Percentiles rank a stretch among this genome's conserved stretches.
Evolutionary conservation across 2,113 vertebrate species (phyloP).

Genomic region (Piaya cayana): DNA sequence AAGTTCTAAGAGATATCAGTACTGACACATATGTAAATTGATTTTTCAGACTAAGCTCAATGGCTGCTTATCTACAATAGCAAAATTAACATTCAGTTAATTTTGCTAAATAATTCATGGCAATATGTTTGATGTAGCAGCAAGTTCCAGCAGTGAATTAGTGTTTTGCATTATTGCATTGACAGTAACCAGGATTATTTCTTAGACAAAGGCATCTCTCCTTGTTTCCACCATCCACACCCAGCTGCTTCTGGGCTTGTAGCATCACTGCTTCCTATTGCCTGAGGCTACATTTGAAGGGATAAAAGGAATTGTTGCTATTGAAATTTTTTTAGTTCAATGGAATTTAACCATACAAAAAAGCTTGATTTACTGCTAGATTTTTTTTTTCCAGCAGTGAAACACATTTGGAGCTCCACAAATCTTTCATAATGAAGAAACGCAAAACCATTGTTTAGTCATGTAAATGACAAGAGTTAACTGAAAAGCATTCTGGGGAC

Average conservation of each 20-base stretch:
- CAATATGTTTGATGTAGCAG: neutral
- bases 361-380: neutral
- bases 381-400: neutral
- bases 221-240: neutral
- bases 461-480: slow-evolving; percentile 50
- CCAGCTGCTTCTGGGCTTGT: neutral
- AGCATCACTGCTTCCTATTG: neutral
- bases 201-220: neutral
- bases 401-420: neutral
- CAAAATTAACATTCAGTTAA: slow-evolving; percentile 56
- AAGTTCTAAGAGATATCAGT: neutral
- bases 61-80: slow-evolving; percentile 19
- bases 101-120: slow-evolving; percentile 58
- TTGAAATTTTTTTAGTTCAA: neutral
- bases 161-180: neutral
- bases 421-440: slow-evolving; percentile 12
- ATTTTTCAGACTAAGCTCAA: slow-evolving; percentile 29
- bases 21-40: neutral
- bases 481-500: slow-evolving; percentile 1
- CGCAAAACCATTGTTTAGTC: slow-evolving; percentile 44
- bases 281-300: neutral
- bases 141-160: neutral
- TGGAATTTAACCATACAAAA: neutral
- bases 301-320: neutral
- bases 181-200: neutral